These are phyloP conservation scores for Melieria crassipennis DNA, from an alignment of 2,888 invertebrate species.

Conservation along the genomic window DNA sequence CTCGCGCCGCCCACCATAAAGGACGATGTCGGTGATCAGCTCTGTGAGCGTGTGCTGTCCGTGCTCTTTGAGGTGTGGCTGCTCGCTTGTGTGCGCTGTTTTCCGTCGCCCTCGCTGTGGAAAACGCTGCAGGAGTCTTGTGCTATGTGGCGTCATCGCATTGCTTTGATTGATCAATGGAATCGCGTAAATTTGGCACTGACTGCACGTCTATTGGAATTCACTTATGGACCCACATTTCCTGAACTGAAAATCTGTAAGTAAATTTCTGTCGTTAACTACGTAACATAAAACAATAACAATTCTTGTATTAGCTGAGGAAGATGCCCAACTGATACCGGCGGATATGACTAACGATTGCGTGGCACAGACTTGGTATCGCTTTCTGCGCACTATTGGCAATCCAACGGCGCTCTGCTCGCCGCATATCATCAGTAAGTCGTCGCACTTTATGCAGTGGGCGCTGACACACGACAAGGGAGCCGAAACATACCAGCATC, in stretches of 20 bases:
- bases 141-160: constrained; percentile 92
- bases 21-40: constrained; percentile 94
- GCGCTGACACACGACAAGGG: constrained; percentile 81
- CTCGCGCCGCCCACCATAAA: constrained; percentile 92
- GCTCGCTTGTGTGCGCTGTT: constrained; percentile 75
- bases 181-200: constrained; percentile 90
- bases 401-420: constrained; percentile 93
- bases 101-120: constrained; percentile 96
- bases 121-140: constrained; percentile 93
- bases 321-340: constrained; percentile 85
- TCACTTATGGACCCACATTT: constrained; percentile 89
- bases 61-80: constrained; percentile 89
- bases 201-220: constrained; percentile 82
- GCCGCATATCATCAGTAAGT: constrained; percentile 79
- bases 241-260: constrained; percentile 82
- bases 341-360: constrained; percentile 87
- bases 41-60: constrained; percentile 92
- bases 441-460: constrained; percentile 77
- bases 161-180: constrained; percentile 94
- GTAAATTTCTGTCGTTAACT: constrained; percentile 42
- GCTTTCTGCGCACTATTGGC: constrained; percentile 92
- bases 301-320: constrained; percentile 73
- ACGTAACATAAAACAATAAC: not conserved
- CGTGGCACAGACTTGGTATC: constrained; percentile 95
- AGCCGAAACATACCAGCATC: constrained; percentile 89